Percentiles rank a stretch among this genome's conserved stretches.
Conservation (phyloP, 2,888 invertebrate genomes). For the Volucella inflata region DNA sequence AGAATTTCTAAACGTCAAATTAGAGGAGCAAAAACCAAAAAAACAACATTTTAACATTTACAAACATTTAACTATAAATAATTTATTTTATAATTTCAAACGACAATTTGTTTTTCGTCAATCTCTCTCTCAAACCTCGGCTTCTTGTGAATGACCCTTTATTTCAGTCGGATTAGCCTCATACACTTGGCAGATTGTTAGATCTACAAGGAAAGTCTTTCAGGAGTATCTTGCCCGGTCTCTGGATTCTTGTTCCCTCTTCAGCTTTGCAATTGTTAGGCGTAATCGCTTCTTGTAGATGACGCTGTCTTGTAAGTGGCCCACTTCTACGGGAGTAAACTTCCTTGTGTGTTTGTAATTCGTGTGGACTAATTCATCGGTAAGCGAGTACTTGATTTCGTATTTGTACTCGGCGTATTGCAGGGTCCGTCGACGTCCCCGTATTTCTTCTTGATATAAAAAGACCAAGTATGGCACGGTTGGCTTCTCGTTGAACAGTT, state of each 20-base stretch:
- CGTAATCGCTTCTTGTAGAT: constrained; percentile 51
- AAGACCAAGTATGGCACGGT: constrained; percentile 12
- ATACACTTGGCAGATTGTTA: too few species aligned
- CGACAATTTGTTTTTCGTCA: too few species aligned
- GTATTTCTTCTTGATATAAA: constrained; percentile 13
- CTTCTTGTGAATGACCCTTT: too few species aligned
- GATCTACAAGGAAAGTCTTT: neutral
- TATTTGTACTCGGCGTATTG: constrained; percentile 1
- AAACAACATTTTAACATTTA: too few species aligned
- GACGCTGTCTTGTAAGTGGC: constrained; percentile 60
- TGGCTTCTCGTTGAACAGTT: neutral
- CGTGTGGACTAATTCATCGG: constrained; percentile 33
- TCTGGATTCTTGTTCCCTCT: neutral
- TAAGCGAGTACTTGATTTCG: constrained; percentile 31
- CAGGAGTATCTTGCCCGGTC: neutral
- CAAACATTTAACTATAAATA: too few species aligned
- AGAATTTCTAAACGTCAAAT: too few species aligned
- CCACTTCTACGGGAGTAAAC: constrained; percentile 32
- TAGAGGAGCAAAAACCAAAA: too few species aligned
- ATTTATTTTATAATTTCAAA: too few species aligned
- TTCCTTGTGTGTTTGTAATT: constrained; percentile 10
- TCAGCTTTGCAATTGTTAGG: constrained; percentile 42
- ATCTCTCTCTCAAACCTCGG: too few species aligned
- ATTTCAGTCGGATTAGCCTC: too few species aligned
- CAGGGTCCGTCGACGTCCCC: neutral